These are phyloP conservation scores for Macquaria australasica DNA, from an alignment of 2,113 vertebrate genomes.

Conservation along the genomic window DNA sequence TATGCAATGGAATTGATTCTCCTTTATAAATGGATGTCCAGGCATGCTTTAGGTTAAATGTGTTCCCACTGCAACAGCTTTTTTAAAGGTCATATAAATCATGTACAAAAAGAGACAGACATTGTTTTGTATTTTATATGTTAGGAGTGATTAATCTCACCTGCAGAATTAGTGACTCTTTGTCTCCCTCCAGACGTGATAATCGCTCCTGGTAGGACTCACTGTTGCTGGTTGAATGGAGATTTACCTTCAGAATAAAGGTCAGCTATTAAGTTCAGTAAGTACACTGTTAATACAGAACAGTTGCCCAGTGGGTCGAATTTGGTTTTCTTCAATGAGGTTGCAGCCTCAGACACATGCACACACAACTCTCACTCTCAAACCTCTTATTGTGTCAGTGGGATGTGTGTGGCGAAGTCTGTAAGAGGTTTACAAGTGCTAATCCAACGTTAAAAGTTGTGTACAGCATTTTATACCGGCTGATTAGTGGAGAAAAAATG, in stretches of 20 bases:
- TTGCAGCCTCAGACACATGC: not conserved
- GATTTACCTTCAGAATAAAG: slow-evolving; percentile 86
- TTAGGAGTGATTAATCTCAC: slow-evolving; percentile 79
- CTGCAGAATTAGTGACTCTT: slow-evolving; percentile 97
- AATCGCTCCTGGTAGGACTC: slow-evolving; percentile 95
- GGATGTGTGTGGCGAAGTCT: slow-evolving; percentile 1
- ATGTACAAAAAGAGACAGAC: not conserved
- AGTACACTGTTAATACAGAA: slow-evolving; percentile 32
- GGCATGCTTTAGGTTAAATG: not conserved
- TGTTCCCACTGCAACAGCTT: slow-evolving; percentile 4
- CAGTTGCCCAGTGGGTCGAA: slow-evolving; percentile 36
- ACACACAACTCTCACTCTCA: slow-evolving; percentile 1
- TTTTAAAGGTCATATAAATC: not conserved
- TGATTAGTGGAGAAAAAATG: slow-evolving; percentile 34
- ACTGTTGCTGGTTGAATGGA: slow-evolving; percentile 84
- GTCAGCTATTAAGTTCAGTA: slow-evolving; percentile 49
- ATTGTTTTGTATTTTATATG: not conserved
- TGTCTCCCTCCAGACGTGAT: slow-evolving; percentile 96
- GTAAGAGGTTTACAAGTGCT: slow-evolving; percentile 63
- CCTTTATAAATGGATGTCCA: slow-evolving; percentile 5
- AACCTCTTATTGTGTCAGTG: slow-evolving; percentile 29
- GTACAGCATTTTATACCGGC: slow-evolving; percentile 30
- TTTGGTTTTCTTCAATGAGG: slow-evolving; percentile 15
- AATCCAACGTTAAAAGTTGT: slow-evolving; percentile 62
- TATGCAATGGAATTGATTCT: slow-evolving; percentile 23